Evolutionary conservation across 1,140 invertebrate genomes (phyloP).

Genomic region (Diorhabda elongata): DNA sequence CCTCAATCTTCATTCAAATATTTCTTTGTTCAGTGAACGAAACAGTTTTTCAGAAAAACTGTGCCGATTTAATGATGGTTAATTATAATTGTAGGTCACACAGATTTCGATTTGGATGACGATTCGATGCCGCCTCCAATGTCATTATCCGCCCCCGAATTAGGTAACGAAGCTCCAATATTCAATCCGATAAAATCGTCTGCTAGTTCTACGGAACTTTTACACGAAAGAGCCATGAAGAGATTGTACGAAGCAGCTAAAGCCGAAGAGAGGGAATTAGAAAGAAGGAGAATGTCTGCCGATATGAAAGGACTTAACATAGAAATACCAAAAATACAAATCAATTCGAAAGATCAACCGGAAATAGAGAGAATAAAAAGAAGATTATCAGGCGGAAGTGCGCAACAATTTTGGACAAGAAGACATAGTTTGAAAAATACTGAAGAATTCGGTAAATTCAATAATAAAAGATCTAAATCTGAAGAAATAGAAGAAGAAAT

Average conservation of each 20-base stretch:
- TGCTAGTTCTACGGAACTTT: conserved; percentile 74
- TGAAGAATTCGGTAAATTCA: conserved; percentile 28
- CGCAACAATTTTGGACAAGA: conserved; percentile 36
- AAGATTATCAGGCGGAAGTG: conserved; percentile 35
- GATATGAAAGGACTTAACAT: conserved; percentile 19
- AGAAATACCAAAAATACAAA: conserved; percentile 45
- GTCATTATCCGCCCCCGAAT: conserved; percentile 73
- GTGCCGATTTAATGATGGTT: neutral
- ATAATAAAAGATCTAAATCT: conserved; percentile 32
- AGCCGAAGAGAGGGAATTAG: conserved; percentile 61
- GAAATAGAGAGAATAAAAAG: conserved; percentile 36
- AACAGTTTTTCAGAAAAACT: too few relatives aligned
- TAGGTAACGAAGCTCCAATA: conserved; percentile 53
- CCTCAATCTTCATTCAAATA: too few relatives aligned
- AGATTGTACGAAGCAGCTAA: conserved; percentile 71
- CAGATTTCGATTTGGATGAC: conserved; percentile 35
- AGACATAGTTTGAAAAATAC: conserved; percentile 40
- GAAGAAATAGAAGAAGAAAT: conserved; percentile 42
- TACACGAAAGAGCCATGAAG: conserved; percentile 75
- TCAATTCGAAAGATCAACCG: conserved; percentile 36
- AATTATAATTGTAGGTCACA: conserved; percentile 23
- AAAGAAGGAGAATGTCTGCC: conserved; percentile 30
- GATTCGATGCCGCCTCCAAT: conserved; percentile 59
- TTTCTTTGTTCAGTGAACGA: too few relatives aligned
- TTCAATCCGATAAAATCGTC: conserved; percentile 62